Base-by-base conservation (phyloP, 2,888 invertebrate species). In the Drosophila aldrichi region DNA sequence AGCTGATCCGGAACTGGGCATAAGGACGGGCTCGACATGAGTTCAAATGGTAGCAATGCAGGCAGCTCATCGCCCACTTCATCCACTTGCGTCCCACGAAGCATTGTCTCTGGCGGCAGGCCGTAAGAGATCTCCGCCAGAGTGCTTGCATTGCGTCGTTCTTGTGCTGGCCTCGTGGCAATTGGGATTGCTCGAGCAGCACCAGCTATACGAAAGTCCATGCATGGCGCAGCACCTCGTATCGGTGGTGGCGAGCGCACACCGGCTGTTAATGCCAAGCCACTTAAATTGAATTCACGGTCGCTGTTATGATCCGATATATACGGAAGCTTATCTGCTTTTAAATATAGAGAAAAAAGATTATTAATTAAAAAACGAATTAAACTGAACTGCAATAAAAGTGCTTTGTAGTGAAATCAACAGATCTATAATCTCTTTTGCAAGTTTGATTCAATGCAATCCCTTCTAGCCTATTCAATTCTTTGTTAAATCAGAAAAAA, bases 201-300 rank as follows among this genome's bases (percentile, higher is more conserved):
- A 9, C 43, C 29, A 20, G 49, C n/a, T 8, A 40, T 18, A 10
- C 18, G 49, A 16, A 43, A 36, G 18, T 16, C 9, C 14, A 32
- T 32, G 46, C 10, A 25, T 25, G 38, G n/a, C 3, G 40, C 9
- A 29, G 38, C 16, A 4, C 22, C 49, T 10, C 16, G 41, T 18
- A 16, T 25, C 14, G 34, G 8, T 22, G 61, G 1, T 12, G 61
- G 3, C 12, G 36, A 54, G 20, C 16, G 16, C 4, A 20, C 36
- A 20, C 6, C 34, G n/a, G 32, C 38, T 41, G 20, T 22, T 34
- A 73, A 16, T 14, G 60, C 59, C 41, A 54, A 29, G 22, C 61
- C 78, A 49, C 49, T 12, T 7, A 54, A 34, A 22, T 61, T 46
- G 1, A 55, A 29, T 4, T 65, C 57, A 18, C 6, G 48, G 4